Evolutionary conservation across 2,113 vertebrate species (phyloP).

Genomic region (Paedocypris sp.): DNA sequence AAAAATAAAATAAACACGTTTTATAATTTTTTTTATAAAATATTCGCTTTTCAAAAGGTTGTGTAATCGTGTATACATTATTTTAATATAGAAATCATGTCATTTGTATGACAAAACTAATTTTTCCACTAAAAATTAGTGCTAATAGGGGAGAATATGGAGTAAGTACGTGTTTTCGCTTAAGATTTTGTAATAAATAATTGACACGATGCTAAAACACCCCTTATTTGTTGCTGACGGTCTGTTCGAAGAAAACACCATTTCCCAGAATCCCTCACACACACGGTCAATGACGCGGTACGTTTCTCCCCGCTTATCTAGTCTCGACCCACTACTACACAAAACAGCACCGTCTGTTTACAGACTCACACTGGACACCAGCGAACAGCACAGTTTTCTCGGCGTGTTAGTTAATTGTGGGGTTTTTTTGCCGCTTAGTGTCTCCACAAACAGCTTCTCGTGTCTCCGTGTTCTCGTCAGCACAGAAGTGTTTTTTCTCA

Average conservation of each 20-base stretch:
- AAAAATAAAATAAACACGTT: too few species aligned
- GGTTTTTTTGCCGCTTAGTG: too few species aligned
- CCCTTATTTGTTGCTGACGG: neutral
- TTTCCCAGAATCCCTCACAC: conserved; percentile 8
- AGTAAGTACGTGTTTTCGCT: too few species aligned
- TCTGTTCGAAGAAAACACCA: neutral
- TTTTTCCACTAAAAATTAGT: too few species aligned
- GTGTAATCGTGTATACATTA: too few species aligned
- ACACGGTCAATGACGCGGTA: conserved; percentile 14
- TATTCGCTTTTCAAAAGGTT: too few species aligned
- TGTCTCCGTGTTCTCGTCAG: neutral
- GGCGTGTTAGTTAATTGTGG: neutral
- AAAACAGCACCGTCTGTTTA: conserved; percentile 30
- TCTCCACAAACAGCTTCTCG: too few species aligned
- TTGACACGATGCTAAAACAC: neutral
- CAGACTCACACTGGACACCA: conserved; percentile 5
- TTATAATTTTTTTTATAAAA: too few species aligned
- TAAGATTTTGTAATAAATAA: too few species aligned
- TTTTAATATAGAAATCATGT: too few species aligned
- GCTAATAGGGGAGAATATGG: too few species aligned
- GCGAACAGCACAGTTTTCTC: neutral
- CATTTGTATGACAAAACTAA: too few species aligned
- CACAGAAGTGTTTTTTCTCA: neutral
- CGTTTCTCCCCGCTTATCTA: conserved; percentile 15
- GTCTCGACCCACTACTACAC: conserved; percentile 10